Percentiles rank a stretch among this genome's conserved stretches.
Evolutionary conservation across 2,113 vertebrate species (phyloP).

Genomic region (Arvicanthis niloticus): DNA sequence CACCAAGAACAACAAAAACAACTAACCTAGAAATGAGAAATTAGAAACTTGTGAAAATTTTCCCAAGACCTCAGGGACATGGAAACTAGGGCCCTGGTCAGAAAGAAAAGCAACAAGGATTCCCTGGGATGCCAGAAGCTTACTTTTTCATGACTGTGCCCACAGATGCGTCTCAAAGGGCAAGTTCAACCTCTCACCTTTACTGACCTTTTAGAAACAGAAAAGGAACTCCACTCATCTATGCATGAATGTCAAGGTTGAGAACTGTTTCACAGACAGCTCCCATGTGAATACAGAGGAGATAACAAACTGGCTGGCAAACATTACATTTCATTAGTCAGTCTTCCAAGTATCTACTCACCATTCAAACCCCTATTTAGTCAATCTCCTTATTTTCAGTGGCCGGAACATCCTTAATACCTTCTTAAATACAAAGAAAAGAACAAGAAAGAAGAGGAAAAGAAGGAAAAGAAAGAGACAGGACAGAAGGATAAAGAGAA

Average conservation of each 20-base stretch:
- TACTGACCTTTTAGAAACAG: conserved; percentile 40
- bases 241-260: conserved; percentile 4
- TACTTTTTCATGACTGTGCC: not conserved
- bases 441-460: not conserved
- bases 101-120: not conserved
- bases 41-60: conserved; percentile 12
- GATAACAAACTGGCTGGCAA: not conserved
- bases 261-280: not conserved
- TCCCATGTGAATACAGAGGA: not conserved
- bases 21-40: conserved; percentile 29
- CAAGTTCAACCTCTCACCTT: conserved; percentile 38
- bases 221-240: not conserved
- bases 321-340: not conserved
- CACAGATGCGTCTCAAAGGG: not conserved
- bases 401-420: not conserved
- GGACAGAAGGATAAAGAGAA: too few species aligned
- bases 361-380: not conserved
- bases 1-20: not conserved
- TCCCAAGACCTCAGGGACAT: not conserved
- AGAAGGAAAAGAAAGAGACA: too few species aligned
- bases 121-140: not conserved
- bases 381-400: not conserved
- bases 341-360: not conserved
- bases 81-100: not conserved
- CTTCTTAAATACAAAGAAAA: not conserved